Evolutionary conservation across 2,888 invertebrate species (phyloP).

Genomic region (Anagyrus pseudococci): DNA sequence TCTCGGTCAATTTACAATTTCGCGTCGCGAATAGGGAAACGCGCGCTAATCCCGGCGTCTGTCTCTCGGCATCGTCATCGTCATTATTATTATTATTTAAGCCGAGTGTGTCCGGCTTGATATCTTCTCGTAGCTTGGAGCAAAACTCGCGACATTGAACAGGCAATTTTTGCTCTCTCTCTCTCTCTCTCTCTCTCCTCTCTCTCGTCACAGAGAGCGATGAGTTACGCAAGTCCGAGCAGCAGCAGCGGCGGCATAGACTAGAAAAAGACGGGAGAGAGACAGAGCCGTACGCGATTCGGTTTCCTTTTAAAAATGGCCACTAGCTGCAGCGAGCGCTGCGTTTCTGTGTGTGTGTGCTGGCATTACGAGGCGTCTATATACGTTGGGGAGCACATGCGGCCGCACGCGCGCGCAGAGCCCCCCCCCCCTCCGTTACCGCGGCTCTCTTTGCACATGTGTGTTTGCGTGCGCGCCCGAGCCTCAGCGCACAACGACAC

Average conservation of each 20-base stretch:
- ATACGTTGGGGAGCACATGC: too few relatives aligned
- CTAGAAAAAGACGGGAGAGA: constrained; percentile 16
- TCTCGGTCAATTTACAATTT: too few relatives aligned
- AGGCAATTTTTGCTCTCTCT: constrained; percentile 10
- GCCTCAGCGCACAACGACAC: too few relatives aligned
- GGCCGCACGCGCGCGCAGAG: not conserved
- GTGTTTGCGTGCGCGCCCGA: not conserved
- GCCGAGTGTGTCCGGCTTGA: too few relatives aligned
- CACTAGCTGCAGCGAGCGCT: constrained; percentile 33
- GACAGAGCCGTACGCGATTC: constrained; percentile 38
- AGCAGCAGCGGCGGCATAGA: not conserved
- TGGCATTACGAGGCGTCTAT: too few relatives aligned
- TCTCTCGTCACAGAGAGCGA: constrained; percentile 6
- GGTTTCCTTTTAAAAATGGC: constrained; percentile 53
- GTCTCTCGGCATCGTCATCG: too few relatives aligned
- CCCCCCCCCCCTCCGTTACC: too few relatives aligned
- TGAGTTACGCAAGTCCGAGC: not conserved
- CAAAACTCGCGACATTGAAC: constrained; percentile 4
- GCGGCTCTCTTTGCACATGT: not conserved
- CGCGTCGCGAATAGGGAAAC: too few relatives aligned
- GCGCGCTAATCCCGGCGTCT: too few relatives aligned
- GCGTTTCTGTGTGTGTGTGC: not conserved
- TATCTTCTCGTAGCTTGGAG: too few relatives aligned
- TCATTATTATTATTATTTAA: too few relatives aligned
- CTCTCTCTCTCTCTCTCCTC: not conserved